Evolutionary conservation across 92 coral and sea anemone species (phyloP).

Genomic region (Heteractis magnifica): DNA sequence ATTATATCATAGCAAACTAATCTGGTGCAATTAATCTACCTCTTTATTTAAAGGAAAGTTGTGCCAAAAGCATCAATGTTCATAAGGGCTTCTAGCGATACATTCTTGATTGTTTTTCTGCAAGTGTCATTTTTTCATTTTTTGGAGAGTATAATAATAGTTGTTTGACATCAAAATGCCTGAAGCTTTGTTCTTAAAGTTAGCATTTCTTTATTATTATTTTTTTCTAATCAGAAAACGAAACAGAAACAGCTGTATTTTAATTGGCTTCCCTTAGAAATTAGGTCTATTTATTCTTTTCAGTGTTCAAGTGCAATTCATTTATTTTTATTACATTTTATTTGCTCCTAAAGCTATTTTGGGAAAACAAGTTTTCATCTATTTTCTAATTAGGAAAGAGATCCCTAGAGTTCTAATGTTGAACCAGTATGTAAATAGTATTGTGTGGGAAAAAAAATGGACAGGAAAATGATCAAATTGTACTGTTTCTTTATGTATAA

Average conservation of each 20-base stretch:
- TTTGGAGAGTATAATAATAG: background rate
- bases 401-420: background rate
- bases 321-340: background rate
- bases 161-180: background rate
- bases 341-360: background rate
- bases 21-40: background rate
- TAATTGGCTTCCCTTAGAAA: background rate
- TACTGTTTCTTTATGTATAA: background rate
- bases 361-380: background rate
- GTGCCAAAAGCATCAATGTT: background rate
- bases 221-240: background rate
- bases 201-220: background rate
- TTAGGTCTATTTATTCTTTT: background rate
- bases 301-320: background rate
- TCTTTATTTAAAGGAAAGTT: background rate
- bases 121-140: background rate
- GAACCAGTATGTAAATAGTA: background rate
- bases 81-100: background rate
- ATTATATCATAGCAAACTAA: background rate
- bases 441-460: background rate
- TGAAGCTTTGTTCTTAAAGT: background rate
- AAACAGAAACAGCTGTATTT: background rate
- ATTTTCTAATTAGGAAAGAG: background rate
- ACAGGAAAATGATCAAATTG: background rate
- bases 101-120: background rate